phyloP scores from a whole-genome alignment of 2,888 invertebrate genomes.

The Lochmaea capreae region DNA sequence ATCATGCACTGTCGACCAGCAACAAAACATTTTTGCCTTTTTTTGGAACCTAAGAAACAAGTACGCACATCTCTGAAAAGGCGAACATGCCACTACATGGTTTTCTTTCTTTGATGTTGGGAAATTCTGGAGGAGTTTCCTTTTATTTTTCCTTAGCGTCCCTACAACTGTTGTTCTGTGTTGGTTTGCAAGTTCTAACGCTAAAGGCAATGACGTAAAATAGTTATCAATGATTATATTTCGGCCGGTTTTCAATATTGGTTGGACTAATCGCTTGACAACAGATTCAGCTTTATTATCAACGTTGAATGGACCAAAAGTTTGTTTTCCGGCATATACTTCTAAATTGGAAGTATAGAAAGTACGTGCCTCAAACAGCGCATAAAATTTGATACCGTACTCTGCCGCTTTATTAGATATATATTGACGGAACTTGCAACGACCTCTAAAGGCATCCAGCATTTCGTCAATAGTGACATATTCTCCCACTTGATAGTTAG shows the following conservation, averaged over 20 bases:
- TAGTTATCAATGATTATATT: conserved; percentile 10
- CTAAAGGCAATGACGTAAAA: conserved; percentile 4
- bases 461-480: conserved; percentile 25
- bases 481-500: conserved; percentile 20
- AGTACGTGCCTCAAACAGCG: conserved; percentile 13
- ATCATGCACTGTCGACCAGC: conserved; percentile 13
- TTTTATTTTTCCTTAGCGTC: conserved; percentile 15
- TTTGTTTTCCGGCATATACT: conserved; percentile 22
- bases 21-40: conserved; percentile 12
- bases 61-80: conserved; percentile 5
- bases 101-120: conserved; percentile 9
- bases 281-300: conserved; percentile 1
- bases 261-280: no score
- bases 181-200: not conserved
- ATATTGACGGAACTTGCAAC: conserved; percentile 17
- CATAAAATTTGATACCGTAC: conserved; percentile 30
- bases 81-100: conserved; percentile 8
- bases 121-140: not conserved
- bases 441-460: conserved; percentile 23
- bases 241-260: not conserved
- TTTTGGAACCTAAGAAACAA: conserved; percentile 8
- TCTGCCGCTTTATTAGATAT: conserved; percentile 12
- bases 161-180: conserved; percentile 1
- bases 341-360: not conserved
- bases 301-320: not conserved